Conservation (phyloP, 2,113 vertebrate genomes). For the Lepus europaeus region DNA sequence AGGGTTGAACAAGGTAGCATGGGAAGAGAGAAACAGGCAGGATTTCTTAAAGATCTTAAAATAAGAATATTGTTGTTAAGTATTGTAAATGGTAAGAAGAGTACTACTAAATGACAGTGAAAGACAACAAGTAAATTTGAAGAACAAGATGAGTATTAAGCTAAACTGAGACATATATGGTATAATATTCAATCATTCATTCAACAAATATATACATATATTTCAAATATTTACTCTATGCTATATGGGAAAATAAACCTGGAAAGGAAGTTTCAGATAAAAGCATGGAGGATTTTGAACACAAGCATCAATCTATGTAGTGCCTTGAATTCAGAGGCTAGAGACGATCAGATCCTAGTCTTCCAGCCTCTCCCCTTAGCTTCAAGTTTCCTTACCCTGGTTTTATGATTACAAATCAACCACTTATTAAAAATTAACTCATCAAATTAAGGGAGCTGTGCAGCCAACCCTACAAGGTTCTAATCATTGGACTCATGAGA, state of each 20-base stretch:
- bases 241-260: constrained; percentile 51
- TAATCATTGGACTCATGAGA: too few relatives aligned
- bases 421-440: too few relatives aligned
- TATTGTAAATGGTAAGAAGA: constrained; percentile 18
- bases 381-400: too few relatives aligned
- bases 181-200: constrained; percentile 44
- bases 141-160: constrained; percentile 31
- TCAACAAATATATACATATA: constrained; percentile 44
- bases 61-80: not conserved
- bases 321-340: too few relatives aligned
- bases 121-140: not conserved
- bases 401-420: too few relatives aligned
- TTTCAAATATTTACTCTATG: constrained; percentile 7
- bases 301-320: not conserved
- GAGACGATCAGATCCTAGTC: too few relatives aligned
- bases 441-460: too few relatives aligned
- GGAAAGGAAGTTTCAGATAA: constrained; percentile 32
- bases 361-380: too few relatives aligned
- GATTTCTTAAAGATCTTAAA: not conserved
- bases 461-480: too few relatives aligned
- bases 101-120: constrained; percentile 19
- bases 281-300: constrained; percentile 41
- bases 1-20: not conserved
- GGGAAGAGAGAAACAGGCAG: not conserved
- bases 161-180: not conserved